Evolutionary conservation across 2,113 vertebrate species (phyloP), one percentile per base, ranked within the genome.

Genomic region (Hypanus sabinus): DNA sequence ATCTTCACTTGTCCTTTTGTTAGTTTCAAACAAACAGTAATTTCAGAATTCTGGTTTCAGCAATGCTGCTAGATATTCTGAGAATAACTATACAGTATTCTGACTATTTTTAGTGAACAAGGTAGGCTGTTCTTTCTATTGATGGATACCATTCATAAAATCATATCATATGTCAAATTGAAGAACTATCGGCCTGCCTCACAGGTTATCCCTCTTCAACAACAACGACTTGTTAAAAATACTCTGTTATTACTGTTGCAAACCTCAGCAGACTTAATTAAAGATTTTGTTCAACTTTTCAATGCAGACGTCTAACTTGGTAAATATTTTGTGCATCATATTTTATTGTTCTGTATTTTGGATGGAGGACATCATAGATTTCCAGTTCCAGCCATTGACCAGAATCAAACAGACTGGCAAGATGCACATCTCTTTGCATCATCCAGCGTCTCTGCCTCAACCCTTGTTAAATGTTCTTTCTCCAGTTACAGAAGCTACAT

Each of bases 261-360:
- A 73, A 27, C 33, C 90, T 93, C 90, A 36, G 46, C 71, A 65
- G 90, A 93, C 90, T 46, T 93, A 70, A 93, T 93, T 93, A 73
- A 68, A 71, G 62, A 22, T 36, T 70, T 24, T 22, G 71, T 70
- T 70, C 33, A 7, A 65, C 33, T 71, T 93, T 73, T 27, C 90
- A 36, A 8, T 24, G 90, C 14, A 24, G 33, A 36, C n/a, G 0
- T 57, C 9, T 27, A 90, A 62, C 57, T n/a, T 90, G 90, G 65
- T 71, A 73, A 93, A 73, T 93, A 93, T 93, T 93, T 73, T 73
- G 90, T 30, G 11, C 20, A 12, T 85, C 27, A 68, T n/a, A 46
- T 71, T 73, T 27, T 73, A 88, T 93, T 70, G 30, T 14, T 11
- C 65, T 10, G 16, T 46, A 22, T 93, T 91, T 38, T 65, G 22